Conservation (phyloP, 2,797 vertebrate genomes). For the Scolopax bukidnonensis region DNA sequence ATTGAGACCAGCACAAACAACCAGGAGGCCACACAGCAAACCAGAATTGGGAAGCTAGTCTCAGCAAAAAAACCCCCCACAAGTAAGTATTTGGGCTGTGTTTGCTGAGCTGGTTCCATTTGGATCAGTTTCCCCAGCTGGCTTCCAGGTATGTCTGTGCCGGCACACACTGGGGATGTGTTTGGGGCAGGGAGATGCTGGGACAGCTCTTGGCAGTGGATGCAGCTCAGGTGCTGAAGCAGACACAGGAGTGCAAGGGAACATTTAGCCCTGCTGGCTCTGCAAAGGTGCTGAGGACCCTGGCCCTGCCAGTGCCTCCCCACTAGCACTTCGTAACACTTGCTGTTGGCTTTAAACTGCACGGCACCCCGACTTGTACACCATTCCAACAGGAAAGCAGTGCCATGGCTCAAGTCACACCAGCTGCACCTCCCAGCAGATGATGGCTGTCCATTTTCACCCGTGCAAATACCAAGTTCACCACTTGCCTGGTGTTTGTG, state of each 20-base stretch:
- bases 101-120: conserved; percentile 3
- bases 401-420: not conserved
- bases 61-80: not conserved
- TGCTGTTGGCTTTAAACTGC: not conserved
- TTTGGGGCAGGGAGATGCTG: not conserved
- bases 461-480: not conserved
- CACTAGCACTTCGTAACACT: not conserved
- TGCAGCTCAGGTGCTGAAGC: fast-evolving
- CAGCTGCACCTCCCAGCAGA: not conserved
- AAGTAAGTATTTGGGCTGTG: not conserved
- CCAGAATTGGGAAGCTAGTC: not conserved
- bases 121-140: not conserved
- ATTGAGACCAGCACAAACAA: not conserved
- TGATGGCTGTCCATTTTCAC: not conserved
- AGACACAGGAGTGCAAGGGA: not conserved
- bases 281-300: not conserved
- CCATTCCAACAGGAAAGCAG: not conserved
- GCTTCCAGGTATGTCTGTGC: not conserved
- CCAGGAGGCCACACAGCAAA: not conserved
- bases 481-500: not conserved
- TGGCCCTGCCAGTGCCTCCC: not conserved
- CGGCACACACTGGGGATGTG: not conserved
- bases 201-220: not conserved
- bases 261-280: fast-evolving
- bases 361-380: not conserved